Conservation (phyloP, 2,888 invertebrate species). For the Glaucopsyche alexis region DNA sequence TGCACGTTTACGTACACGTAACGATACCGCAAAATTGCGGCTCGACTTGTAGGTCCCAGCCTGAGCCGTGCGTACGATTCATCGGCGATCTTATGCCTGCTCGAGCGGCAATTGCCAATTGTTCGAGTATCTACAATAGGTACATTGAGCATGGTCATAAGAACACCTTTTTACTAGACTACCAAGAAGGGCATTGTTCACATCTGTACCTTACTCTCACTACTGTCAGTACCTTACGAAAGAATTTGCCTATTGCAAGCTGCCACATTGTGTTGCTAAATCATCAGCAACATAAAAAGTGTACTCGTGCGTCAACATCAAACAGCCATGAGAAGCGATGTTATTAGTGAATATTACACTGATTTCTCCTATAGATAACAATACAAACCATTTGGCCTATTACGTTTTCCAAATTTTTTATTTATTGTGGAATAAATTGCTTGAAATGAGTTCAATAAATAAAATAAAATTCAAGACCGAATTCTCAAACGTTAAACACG, state of each 20-base stretch:
- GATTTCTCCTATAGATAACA: not conserved
- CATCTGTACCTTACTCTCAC: not conserved
- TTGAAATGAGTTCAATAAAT: constrained; percentile 1
- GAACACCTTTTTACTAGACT: too few relatives aligned
- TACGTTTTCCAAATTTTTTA: not conserved
- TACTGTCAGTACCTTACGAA: not conserved
- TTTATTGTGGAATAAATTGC: not conserved
- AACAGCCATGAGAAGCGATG: constrained; percentile 1
- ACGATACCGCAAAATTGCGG: too few relatives aligned
- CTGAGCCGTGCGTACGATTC: too few relatives aligned
- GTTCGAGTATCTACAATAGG: too few relatives aligned
- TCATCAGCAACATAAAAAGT: not conserved
- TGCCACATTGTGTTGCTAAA: not conserved
- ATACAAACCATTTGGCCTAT: not conserved
- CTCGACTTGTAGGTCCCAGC: too few relatives aligned
- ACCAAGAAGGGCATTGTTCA: too few relatives aligned
- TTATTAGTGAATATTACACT: not conserved
- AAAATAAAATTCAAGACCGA: too few relatives aligned
- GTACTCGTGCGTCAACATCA: not conserved
- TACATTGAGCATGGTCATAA: too few relatives aligned
- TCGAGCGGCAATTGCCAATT: too few relatives aligned
- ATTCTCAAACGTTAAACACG: too few relatives aligned
- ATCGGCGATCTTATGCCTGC: too few relatives aligned
- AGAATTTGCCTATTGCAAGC: constrained; percentile 15
- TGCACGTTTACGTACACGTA: too few relatives aligned